phyloP scores from a whole-genome alignment of 1,140 invertebrate genomes.

The Leptinotarsa lineolata region DNA sequence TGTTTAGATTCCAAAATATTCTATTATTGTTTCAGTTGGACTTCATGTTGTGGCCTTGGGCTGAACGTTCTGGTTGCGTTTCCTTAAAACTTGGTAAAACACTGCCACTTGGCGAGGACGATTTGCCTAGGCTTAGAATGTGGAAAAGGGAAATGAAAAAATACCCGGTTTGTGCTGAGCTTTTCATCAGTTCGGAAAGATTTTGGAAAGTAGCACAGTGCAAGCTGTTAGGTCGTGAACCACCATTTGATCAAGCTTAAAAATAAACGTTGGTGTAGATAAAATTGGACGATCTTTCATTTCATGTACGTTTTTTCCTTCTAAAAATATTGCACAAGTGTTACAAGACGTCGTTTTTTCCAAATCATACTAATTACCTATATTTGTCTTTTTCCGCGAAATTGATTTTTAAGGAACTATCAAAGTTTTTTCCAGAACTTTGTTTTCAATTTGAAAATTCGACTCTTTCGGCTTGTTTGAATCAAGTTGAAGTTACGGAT shows the following conservation, averaged over 20 bases:
- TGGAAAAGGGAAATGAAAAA: constrained; percentile 74
- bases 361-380: too few relatives aligned
- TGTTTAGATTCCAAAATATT: too few relatives aligned
- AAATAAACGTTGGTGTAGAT: neutral
- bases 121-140: constrained; percentile 47
- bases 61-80: constrained; percentile 68
- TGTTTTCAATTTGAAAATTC: too few relatives aligned
- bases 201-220: constrained; percentile 45
- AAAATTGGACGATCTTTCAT: too few relatives aligned
- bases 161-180: constrained; percentile 59
- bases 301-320: too few relatives aligned
- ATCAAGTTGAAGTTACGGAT: too few relatives aligned
- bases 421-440: too few relatives aligned
- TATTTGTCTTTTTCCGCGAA: too few relatives aligned
- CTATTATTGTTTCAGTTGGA: constrained; percentile 59
- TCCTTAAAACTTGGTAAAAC: constrained; percentile 61
- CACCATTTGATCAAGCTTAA: constrained; percentile 46
- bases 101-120: constrained; percentile 57
- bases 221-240: constrained; percentile 36
- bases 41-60: constrained; percentile 91
- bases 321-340: too few relatives aligned
- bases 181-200: constrained; percentile 47
- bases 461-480: too few relatives aligned
- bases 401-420: too few relatives aligned
- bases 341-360: too few relatives aligned